Base-by-base conservation (phyloP, 2,888 invertebrate species). In the Deroplatys truncata region DNA sequence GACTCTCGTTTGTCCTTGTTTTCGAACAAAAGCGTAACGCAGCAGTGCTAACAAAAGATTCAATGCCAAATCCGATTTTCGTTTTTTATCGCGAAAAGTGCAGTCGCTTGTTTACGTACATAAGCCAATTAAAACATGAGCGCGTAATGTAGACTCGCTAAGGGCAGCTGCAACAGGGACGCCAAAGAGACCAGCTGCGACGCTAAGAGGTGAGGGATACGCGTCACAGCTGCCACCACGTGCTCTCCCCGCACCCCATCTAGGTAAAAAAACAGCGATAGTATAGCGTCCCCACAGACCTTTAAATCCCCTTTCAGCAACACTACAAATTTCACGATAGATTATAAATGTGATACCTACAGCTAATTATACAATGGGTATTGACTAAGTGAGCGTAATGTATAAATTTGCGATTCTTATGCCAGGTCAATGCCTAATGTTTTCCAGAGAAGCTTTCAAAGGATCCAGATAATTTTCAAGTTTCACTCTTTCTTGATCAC, bases 181-280 rank as follows among this genome's bases (percentile, higher is more conserved):
- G 86, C 86, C 49, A 72, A 20, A 25, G 31, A 25, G 31, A 72
- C 56, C 56, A 72, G 56, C 56, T 72, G 56, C 56, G 56, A 72
- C 56, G 56, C 56, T 72, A 72, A 72, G 56, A 72, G 56, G 56
- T 72, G 25, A 72, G 56, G 56, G 56, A 20, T 72, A 25, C 25
- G 72, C 28, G 25, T 28, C 86, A 85, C 85, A 85, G 43, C 85
- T 85, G 85, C 85, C 85, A 85, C 85, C 85, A 85, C 85, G 85
- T 85, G 85, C 85, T 56, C 28, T 28, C 56, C 56, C 25, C 56
- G 25, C 56, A 72, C 56, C 56, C 56, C 56, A 72, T 16, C 56
- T 20, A 72, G 56, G 56, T 72, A 25, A 25, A 72, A 72, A 72
- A 72, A 43, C 43, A 72, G 56, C 56, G 56, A 72, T 72, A 72